These are phyloP conservation scores for Phytoseiulus persimilis DNA, from an alignment of 2,888 invertebrate genomes.

Conservation along the genomic window DNA sequence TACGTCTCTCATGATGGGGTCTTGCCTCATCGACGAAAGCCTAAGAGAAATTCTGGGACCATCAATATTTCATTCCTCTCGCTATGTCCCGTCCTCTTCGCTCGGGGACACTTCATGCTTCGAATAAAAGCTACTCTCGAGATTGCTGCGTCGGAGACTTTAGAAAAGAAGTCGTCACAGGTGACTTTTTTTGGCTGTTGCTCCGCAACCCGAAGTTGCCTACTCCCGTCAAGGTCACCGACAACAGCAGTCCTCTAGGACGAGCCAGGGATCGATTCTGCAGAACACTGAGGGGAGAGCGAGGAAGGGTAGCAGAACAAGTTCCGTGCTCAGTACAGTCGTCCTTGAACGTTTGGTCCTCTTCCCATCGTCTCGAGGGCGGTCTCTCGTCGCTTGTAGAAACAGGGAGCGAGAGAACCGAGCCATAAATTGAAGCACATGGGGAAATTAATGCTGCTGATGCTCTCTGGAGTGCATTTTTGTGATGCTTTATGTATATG, in stretches of 20 bases:
- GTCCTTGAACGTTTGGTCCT: neutral
- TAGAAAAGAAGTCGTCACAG: too few relatives aligned
- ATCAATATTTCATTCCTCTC: too few relatives aligned
- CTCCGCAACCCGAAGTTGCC: neutral
- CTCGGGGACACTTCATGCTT: too few relatives aligned
- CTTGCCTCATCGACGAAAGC: too few relatives aligned
- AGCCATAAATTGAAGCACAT: neutral
- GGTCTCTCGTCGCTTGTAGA: neutral
- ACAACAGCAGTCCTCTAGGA: neutral
- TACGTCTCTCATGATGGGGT: too few relatives aligned
- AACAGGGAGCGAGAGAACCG: neutral
- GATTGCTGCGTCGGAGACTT: too few relatives aligned
- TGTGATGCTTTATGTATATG: too few relatives aligned
- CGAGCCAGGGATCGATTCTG: neutral
- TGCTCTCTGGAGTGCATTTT: too few relatives aligned
- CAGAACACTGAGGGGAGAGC: neutral
- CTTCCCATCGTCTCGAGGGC: neutral
- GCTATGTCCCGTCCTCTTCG: too few relatives aligned
- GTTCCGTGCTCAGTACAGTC: neutral
- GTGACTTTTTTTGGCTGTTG: too few relatives aligned
- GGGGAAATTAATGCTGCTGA: neutral
- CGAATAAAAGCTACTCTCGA: too few relatives aligned
- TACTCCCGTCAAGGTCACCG: neutral
- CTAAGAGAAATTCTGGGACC: too few relatives aligned
- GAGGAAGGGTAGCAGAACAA: neutral